Base-by-base conservation (phyloP, 1,140 invertebrate genomes). In the Sycobia sp. region DNA sequence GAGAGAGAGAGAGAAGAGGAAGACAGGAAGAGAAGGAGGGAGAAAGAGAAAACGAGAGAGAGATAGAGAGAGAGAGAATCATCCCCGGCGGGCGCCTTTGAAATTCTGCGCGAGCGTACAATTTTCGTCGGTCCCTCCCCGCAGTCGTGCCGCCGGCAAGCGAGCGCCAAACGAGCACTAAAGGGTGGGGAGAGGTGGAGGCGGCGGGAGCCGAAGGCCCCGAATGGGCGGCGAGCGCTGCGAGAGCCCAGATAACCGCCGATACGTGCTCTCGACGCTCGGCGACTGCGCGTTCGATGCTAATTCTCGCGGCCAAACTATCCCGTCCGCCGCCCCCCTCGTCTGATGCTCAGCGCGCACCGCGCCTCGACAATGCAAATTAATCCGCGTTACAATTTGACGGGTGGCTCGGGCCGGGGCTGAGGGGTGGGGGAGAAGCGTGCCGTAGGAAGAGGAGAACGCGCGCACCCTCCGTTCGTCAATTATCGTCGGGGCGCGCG, bases 271-370 rank as follows among this genome's bases (percentile, higher is more conserved):
- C n/a, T n/a, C 29, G 20, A 23, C 34, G 29, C 57, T 27, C 23
- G 50, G 18, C 23, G 51, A 46, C n/a, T n/a, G n/a, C 39, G 27
- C 51, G 36, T 39, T 29, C 53, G 44, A 49, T 27, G 53, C 44
- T 63, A 56, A 56, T 63, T 49, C n/a, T n/a, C 53, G 32, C 50
- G 22, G 43, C 43, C 58, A 53, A 62, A 67, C 55, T 60, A 62
- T 60, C 55, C 36, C 49, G 39, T 47, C 32, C 63, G 38, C 29
- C 5, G 29, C 29, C 29, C 29, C 29, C 5, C n/a, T n/a, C n/a
- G 27, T 46, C 25, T 36, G 47, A 16, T 46, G 46, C 54, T 57
- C 51, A 14, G 56, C 36, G 58, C 53, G 57, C 47, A 50, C 62
- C 39, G 55, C 23, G 14, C 41, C 14, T 25, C 51, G n/a, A 56